Percentiles rank a stretch among this genome's conserved stretches.
Evolutionary conservation across 2,888 invertebrate species (phyloP).

Genomic region (Tiphia femorata): DNA sequence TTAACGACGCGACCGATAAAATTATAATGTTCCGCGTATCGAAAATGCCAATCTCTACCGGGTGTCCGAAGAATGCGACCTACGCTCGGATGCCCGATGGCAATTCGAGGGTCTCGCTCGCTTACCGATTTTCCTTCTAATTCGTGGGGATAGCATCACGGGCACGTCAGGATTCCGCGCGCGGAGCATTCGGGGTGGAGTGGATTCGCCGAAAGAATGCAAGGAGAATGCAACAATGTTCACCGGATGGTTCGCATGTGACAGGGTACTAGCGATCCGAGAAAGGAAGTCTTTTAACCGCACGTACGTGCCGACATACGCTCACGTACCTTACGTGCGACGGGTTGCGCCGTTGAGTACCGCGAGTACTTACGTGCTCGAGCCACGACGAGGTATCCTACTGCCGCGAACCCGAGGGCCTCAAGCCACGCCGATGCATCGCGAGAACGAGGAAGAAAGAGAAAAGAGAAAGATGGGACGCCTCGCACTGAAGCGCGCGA

Average conservation of each 20-base stretch:
- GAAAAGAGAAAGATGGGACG: too few relatives aligned
- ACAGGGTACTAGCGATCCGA: conserved; percentile 40
- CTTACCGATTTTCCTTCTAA: not conserved
- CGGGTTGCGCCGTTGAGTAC: conserved; percentile 32
- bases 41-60: not conserved
- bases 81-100: not conserved
- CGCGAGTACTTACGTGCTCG: conserved; percentile 30
- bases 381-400: too few relatives aligned
- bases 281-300: conserved; percentile 49
- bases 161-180: conserved; percentile 30
- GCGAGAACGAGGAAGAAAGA: too few relatives aligned
- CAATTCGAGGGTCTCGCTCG: conserved; percentile 2
- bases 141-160: conserved; percentile 36
- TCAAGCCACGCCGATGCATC: too few relatives aligned
- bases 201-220: conserved; percentile 43
- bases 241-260: conserved; percentile 50
- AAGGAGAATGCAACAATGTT: conserved; percentile 42
- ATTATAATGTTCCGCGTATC: too few relatives aligned
- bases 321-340: conserved; percentile 28
- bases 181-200: not conserved
- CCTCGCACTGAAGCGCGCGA: too few relatives aligned
- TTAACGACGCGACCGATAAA: too few relatives aligned
- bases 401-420: conserved; percentile 12
- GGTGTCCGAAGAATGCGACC: not conserved
- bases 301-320: conserved; percentile 47